These are phyloP conservation scores for Myodes glareolus DNA, from an alignment of 2,113 vertebrate species.

Conservation along the genomic window DNA sequence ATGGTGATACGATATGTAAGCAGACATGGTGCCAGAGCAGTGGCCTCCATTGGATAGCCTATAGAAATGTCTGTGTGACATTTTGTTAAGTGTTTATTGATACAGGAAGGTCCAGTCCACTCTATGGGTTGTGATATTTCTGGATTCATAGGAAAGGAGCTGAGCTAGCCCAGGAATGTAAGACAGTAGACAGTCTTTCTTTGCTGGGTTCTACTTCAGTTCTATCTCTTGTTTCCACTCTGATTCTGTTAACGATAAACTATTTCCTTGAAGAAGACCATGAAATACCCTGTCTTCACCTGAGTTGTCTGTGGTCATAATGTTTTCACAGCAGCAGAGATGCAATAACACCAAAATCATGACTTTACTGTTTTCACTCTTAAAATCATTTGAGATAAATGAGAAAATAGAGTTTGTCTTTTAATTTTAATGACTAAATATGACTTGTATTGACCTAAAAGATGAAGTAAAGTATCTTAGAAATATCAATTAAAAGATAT, in stretches of 20 bases:
- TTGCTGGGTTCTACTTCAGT: neutral
- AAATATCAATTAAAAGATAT: neutral
- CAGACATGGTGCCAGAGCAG: neutral
- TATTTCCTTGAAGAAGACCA: neutral
- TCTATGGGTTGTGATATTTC: neutral
- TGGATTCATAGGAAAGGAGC: no score
- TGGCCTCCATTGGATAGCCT: neutral
- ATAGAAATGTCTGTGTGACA: neutral
- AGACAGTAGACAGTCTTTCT: neutral
- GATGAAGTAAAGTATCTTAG: neutral
- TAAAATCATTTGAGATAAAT: conserved; percentile 16
- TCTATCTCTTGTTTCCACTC: neutral
- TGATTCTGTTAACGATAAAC: neutral
- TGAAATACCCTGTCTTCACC: neutral
- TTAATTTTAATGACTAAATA: neutral
- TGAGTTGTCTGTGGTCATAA: no score
- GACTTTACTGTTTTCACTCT: neutral
- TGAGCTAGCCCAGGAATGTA: neutral
- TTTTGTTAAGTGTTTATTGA: neutral
- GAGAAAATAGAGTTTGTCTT: neutral
- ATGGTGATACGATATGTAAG: neutral
- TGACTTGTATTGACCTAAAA: neutral
- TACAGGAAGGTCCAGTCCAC: neutral
- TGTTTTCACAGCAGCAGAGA: neutral
- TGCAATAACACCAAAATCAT: neutral